Evolutionary conservation across 2,113 vertebrate species (phyloP), one percentile per base, ranked within the genome.

Genomic region (Actenoides lindsayi): DNA sequence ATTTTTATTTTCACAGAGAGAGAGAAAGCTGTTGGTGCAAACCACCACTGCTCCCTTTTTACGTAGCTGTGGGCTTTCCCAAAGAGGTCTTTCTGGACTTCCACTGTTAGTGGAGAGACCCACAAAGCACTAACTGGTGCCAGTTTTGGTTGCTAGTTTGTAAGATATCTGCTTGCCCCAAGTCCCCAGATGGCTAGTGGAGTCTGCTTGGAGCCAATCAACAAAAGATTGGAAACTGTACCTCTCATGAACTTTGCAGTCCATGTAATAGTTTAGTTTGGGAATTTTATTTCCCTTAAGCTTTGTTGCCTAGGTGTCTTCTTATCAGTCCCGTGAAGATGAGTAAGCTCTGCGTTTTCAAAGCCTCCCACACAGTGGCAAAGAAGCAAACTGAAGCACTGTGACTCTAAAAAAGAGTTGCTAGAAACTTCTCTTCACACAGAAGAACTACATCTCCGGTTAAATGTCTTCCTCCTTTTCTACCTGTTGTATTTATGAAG

Each of bases 301-400:
- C 73, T 94, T 94, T 96, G 95, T 97, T 97, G 90, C 93, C 92
- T 92, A 95, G 86, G 94, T 96, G 94, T 95, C 89, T 94, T 79
- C 83, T 94, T 79, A 92, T 94, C 77, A 83, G 86, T 93, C 94
- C 83, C 31, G 25, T 96, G 92, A 95, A 94, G 91, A 97, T 97
- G 96, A 97, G 89, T 97, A 96, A 97, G 92, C 94, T 94, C 69
- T 77, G 67, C 91, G 39, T 96, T 96, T 97, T 92, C 69, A 76
- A 94, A 94, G 77, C 92, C 83, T 96, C 96, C 96, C 77, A 96
- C 95, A 4, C 95, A 91, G 89, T 91, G 91, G 93, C 89, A 96
- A 93, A 89, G 83, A 68, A 94, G 81, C 80, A 87, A 89, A 78
- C 62, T 62, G 74, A 87, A 96, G 70, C 59, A 33, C 59, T 60